These are phyloP conservation scores for Abscondita cerata DNA, from an alignment of 2,888 invertebrate genomes.

Conservation along the genomic window DNA sequence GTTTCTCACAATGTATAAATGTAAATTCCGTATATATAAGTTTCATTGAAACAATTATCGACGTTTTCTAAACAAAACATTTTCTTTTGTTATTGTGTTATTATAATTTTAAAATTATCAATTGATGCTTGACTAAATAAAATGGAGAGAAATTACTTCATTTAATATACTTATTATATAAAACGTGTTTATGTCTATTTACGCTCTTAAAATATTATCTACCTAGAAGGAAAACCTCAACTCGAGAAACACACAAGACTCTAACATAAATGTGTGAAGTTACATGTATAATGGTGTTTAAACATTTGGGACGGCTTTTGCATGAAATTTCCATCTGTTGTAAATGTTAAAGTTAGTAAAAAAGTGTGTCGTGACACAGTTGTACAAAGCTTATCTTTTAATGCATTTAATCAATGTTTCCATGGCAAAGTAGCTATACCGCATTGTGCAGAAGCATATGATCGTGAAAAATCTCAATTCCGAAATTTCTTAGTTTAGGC, in stretches of 20 bases:
- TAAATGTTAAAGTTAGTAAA: background rate
- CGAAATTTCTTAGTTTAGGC: no score
- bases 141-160: no score
- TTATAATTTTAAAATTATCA: no score
- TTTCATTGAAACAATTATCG: no score
- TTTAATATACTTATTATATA: no score
- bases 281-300: constrained; percentile 2
- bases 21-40: background rate
- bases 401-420: constrained; percentile 7
- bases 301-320: constrained; percentile 1
- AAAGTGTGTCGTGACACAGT: constrained; percentile 10
- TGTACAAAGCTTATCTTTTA: constrained; percentile 1
- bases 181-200: no score
- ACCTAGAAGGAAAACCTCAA: no score
- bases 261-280: constrained; percentile 8
- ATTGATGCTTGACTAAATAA: no score
- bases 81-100: no score
- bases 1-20: constrained; percentile 38
- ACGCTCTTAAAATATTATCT: no score
- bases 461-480: no score
- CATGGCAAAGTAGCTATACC: background rate
- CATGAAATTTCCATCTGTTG: constrained; percentile 13
- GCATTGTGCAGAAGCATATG: background rate
- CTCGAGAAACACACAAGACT: background rate
- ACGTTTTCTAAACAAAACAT: no score